phyloP scores from a whole-genome alignment of 2,797 vertebrate species.

The Acrocephalus scirpaceus region DNA sequence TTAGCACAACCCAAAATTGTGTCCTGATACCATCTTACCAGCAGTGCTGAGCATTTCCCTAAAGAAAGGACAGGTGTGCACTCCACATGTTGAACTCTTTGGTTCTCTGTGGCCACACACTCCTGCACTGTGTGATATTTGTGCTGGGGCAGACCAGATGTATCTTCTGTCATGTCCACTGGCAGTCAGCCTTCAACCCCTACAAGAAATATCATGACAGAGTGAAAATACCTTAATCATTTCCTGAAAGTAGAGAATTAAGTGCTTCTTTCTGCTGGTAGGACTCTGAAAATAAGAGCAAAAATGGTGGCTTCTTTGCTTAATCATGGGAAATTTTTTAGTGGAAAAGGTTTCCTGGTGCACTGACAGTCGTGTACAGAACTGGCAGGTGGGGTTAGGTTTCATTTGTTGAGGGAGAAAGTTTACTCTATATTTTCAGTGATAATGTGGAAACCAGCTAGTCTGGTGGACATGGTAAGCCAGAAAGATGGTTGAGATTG shows the following conservation, averaged over 20 bases:
- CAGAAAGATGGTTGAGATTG: neutral
- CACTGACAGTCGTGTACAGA: neutral
- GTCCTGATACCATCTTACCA: neutral
- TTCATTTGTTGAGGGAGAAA: neutral
- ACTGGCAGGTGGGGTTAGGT: neutral
- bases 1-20: neutral
- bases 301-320: neutral
- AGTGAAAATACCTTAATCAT: neutral
- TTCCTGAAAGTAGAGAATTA: neutral
- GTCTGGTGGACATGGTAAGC: neutral
- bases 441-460: neutral
- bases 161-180: neutral
- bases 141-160: neutral
- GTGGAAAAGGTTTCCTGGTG: neutral
- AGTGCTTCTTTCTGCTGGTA: neutral
- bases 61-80: neutral
- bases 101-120: neutral
- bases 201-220: neutral
- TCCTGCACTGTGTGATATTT: accelerated
- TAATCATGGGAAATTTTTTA: neutral
- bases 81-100: accelerated
- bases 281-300: neutral
- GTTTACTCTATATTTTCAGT: neutral
- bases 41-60: neutral
- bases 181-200: neutral